Percentiles rank a stretch among this genome's conserved stretches.
These are phyloP conservation scores for Jacana jacana DNA, from an alignment of 2,113 vertebrate genomes.

Conservation along the genomic window DNA sequence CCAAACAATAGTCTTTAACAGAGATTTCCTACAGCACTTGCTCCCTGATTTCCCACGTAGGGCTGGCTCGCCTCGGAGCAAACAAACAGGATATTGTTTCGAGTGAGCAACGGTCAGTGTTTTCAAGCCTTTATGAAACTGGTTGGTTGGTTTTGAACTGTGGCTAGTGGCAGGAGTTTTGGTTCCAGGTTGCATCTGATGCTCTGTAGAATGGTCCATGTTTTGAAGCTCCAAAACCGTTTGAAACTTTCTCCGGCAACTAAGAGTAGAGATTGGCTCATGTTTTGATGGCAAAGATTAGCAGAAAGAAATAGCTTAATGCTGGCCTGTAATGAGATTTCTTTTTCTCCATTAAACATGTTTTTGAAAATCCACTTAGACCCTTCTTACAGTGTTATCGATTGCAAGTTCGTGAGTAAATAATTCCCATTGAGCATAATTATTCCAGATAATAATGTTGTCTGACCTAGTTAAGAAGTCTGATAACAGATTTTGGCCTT, in stretches of 20 bases:
- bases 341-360: background rate
- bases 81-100: constrained; percentile 71
- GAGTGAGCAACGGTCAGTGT: constrained; percentile 55
- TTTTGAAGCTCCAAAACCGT: background rate
- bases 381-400: background rate
- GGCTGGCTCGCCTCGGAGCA: background rate
- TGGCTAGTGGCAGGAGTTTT: constrained; percentile 12
- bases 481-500: background rate
- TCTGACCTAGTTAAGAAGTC: background rate
- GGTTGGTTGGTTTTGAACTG: constrained; percentile 10
- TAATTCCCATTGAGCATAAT: background rate
- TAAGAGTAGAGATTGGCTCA: background rate
- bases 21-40: constrained; percentile 67
- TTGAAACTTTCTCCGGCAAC: background rate
- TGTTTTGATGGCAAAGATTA: background rate
- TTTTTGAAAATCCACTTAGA: background rate
- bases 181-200: constrained; percentile 10
- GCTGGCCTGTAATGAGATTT: background rate
- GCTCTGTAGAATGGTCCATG: background rate
- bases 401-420: background rate
- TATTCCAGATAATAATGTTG: background rate
- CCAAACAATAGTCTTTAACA: constrained; percentile 74
- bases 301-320: background rate
- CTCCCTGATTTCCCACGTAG: constrained; percentile 61
- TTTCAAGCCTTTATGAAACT: constrained; percentile 47